Evolutionary conservation across 2,888 invertebrate species (phyloP), one percentile per base, ranked within the genome.

Genomic region (Drosophila siamana): DNA sequence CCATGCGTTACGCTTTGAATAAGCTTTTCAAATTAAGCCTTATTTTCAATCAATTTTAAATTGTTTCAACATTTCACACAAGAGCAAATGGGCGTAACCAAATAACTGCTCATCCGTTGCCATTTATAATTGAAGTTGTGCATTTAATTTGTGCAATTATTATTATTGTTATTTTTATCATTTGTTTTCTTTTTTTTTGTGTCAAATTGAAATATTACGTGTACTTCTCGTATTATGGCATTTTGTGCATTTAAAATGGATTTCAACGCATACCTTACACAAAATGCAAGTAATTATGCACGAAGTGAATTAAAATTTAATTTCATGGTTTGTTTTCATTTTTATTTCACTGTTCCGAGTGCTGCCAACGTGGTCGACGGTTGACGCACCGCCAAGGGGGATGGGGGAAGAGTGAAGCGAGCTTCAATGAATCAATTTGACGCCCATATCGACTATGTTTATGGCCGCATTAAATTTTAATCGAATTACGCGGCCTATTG

Each of bases 401-500:
- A 38, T 3, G 9, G 40, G 2, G 22, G 30, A 1, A 8, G 28
- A 28, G 33, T 33, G n/a, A 11, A 30, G 4, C 11, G 9, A 9
- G 43, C 38, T 28, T 36, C 55, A 40, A 60, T 73, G 52, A 56
- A 76, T 73, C 77, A 76, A 65, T 69, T 69, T 62, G 44, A 55
- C 56, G 68, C 63, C 62, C 67, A 51, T 59, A 24, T 44, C 40
- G 46, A 50, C 60, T 64, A 40, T 69, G 55, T 69, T 69, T 62
- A 69, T 70, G 61, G 65, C 67, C 56, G 67, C 70, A 78, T 76
- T 76, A 69, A 69, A 72, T 67, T 80, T 80, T 69, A 73, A 86
- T 83, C 82, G 47, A 78, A 82, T 78, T 69, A 74, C 48, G 46
- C 59, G 55, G 28, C 43, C 48, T 40, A 15, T 54, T 51, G 44